Evolutionary conservation across 2,113 vertebrate genomes (phyloP), one percentile per base, ranked within the genome.

Genomic region (Austrofundulus limnaeus): DNA sequence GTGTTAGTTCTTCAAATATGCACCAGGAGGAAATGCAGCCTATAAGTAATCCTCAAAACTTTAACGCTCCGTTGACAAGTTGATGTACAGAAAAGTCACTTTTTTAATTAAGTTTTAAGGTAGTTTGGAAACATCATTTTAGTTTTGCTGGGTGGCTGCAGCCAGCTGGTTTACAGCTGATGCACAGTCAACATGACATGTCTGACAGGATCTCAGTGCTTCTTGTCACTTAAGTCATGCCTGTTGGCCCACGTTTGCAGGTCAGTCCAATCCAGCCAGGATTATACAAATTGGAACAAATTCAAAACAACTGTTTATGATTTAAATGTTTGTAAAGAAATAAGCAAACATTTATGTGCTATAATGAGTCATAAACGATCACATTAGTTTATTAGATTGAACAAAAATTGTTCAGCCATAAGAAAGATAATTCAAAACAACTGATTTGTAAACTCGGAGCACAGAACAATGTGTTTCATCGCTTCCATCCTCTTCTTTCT

Each of bases 361-460:
- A 21, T 47, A 31, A 37, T 24, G 47, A 42, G 54, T 58, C 39
- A 43, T n/a, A 63, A 67, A 64, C 5, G 11, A 61, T 78, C 47
- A 77, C 80, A 66, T 60, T 1, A 4, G 6, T 45, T 34, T 62
- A 31, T 24, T 49, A 71, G 53, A 76, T 49, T 77, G 53, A 66
- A 68, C 65, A 63, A 66, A 55, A 56, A 46, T 16, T 45, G 12
- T 69, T 65, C 65, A 80, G 11, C 43, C 42, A 46, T 56, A 59
- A 66, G 63, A 49, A 15, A 64, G 39, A 62, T 75, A 38, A 81
- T 76, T 66, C 16, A 66, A 74, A 84, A 76, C 75, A 80, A 75
- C 21, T 62, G 46, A 25, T 28, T 24, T 58, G 48, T 23, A 58
- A 47, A 53, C 48, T 17, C 37, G 1, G 11, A 55, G 23, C 25